Conservation (phyloP, 2,113 vertebrate genomes). For the Pteruthius melanotis region DNA sequence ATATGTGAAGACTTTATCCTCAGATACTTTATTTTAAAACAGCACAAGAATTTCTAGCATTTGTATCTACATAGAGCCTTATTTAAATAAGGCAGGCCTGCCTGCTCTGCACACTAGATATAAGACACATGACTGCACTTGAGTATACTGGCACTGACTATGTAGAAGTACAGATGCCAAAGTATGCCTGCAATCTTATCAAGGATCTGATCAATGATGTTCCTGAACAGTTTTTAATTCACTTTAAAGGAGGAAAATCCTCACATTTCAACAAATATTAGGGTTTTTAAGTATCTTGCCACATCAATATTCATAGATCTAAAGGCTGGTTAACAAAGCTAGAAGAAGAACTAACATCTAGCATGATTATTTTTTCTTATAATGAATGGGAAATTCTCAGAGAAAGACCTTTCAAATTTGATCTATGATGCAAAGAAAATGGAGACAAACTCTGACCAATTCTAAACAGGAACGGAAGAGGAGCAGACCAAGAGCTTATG, state of each 20-base stretch:
- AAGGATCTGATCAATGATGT: not conserved
- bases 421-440: not conserved
- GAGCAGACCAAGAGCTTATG: not conserved
- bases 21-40: not conserved
- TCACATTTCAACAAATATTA: not conserved
- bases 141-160: not conserved
- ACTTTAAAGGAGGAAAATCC: not conserved
- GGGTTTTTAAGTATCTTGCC: not conserved
- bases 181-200: not conserved
- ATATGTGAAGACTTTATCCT: not conserved
- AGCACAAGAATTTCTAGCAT: not conserved
- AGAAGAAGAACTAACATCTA: not conserved
- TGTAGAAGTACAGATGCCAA: not conserved
- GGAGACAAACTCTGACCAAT: not conserved
- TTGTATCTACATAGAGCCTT: not conserved
- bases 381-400: not conserved
- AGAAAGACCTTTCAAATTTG: not conserved
- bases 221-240: not conserved
- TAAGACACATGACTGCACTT: not conserved
- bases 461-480: not conserved
- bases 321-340: not conserved
- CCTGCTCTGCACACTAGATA: not conserved
- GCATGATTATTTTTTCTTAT: not conserved
- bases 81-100: not conserved
- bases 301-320: not conserved